phyloP scores from a whole-genome alignment of 2,888 invertebrate genomes.

The Conistra vaccinii region DNA sequence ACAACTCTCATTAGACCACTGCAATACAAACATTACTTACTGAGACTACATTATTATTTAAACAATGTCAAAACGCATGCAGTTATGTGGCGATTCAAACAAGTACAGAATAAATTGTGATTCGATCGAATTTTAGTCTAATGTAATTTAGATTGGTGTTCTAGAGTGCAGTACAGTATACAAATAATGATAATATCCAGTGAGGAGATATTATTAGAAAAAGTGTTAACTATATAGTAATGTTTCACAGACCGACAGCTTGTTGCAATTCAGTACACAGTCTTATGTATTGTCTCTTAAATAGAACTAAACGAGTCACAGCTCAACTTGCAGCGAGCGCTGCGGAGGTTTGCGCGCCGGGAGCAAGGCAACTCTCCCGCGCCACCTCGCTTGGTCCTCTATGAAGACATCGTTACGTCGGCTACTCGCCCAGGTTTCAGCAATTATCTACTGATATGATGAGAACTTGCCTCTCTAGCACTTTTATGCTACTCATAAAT shows the following conservation, averaged over 20 bases:
- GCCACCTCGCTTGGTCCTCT: slow-evolving; percentile 81
- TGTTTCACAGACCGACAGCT: slow-evolving; percentile 71
- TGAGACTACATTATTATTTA: slow-evolving; percentile 48
- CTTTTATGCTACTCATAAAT: slow-evolving; percentile 80
- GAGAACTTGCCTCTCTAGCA: slow-evolving; percentile 79
- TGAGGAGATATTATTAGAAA: slow-evolving; percentile 61
- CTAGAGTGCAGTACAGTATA: slow-evolving; percentile 73
- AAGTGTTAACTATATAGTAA: slow-evolving; percentile 69
- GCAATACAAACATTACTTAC: slow-evolving; percentile 53
- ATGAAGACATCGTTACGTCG: slow-evolving; percentile 77
- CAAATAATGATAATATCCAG: slow-evolving; percentile 68
- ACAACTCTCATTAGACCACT: slow-evolving; percentile 52
- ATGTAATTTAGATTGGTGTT: slow-evolving; percentile 68
- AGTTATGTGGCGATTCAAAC: slow-evolving; percentile 61
- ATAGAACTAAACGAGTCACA: slow-evolving; percentile 79
- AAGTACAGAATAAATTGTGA: slow-evolving; percentile 56
- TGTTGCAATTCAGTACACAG: slow-evolving; percentile 77
- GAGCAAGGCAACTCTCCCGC: slow-evolving; percentile 66
- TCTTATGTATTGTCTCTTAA: slow-evolving; percentile 81
- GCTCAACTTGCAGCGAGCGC: slow-evolving; percentile 71
- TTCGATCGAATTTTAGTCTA: slow-evolving; percentile 62
- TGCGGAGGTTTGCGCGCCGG: slow-evolving; percentile 45
- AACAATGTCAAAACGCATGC: slow-evolving; percentile 59
- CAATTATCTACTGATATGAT: slow-evolving; percentile 87
- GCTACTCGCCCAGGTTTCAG: slow-evolving; percentile 72